phyloP scores from a whole-genome alignment of 2,888 invertebrate species.

The Nomada lathburiana region DNA sequence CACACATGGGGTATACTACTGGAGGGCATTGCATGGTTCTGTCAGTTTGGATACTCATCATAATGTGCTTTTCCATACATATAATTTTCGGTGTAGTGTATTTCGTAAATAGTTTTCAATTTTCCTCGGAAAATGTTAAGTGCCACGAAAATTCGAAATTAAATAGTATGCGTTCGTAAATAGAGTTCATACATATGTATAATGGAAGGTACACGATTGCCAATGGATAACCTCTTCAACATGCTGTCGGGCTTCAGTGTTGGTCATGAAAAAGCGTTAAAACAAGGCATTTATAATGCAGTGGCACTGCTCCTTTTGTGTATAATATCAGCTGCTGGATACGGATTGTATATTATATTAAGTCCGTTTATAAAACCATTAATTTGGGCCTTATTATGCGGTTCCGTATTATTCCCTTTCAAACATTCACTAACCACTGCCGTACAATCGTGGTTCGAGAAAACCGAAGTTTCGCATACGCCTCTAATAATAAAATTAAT shows the following conservation, averaged over 20 bases:
- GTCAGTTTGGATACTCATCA: background rate
- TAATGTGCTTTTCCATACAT: background rate
- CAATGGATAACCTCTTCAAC: slow-evolving; percentile 89
- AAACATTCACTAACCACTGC: slow-evolving; percentile 92
- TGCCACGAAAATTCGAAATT: slow-evolving; percentile 38
- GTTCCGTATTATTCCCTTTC: slow-evolving; percentile 98
- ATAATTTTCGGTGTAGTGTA: background rate
- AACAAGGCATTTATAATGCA: slow-evolving; percentile 96
- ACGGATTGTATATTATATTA: slow-evolving; percentile 93
- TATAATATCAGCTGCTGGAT: slow-evolving; percentile 89
- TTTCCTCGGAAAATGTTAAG: background rate
- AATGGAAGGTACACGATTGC: slow-evolving; percentile 85
- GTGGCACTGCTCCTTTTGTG: slow-evolving; percentile 91
- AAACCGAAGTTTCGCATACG: slow-evolving; percentile 88
- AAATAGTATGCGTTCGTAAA: slow-evolving; percentile 34
- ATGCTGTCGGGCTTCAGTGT: slow-evolving; percentile 89
- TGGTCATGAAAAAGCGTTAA: slow-evolving; percentile 94
- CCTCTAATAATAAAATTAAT: slow-evolving; percentile 88
- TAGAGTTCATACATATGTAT: slow-evolving; percentile 38
- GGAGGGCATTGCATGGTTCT: slow-evolving; percentile 3
- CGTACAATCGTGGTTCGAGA: slow-evolving; percentile 92
- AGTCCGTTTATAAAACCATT: slow-evolving; percentile 97
- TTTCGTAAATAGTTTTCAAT: background rate
- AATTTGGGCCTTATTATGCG: slow-evolving; percentile 97
- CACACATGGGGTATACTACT: background rate